These are phyloP conservation scores for Dipodomys merriami DNA, from an alignment of 2,113 vertebrate species.

Conservation along the genomic window DNA sequence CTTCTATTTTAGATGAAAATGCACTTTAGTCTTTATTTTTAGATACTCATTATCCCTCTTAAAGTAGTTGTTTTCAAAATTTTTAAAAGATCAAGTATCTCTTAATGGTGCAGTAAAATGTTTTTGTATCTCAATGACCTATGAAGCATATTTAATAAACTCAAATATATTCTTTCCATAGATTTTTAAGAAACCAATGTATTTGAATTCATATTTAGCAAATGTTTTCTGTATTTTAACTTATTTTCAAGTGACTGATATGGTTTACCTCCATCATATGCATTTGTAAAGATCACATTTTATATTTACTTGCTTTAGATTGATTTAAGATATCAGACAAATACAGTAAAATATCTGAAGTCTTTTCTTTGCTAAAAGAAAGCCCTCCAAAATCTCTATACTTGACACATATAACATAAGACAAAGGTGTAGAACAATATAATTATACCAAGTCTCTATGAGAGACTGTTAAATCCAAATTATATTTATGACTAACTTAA, in stretches of 20 bases:
- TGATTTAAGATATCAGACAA: no score
- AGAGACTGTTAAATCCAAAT: no score
- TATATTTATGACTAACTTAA: no score
- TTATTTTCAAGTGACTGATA: no score
- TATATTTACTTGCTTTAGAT: no score
- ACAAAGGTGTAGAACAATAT: no score
- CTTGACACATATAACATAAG: no score
- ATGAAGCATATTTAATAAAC: neutral
- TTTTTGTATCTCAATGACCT: neutral
- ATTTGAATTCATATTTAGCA: neutral
- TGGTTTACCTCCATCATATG: neutral
- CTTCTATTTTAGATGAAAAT: neutral
- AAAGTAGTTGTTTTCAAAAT: conserved; percentile 20
- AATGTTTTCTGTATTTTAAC: neutral
- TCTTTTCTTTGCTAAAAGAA: no score
- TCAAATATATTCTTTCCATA: neutral
- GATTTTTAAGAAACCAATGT: neutral
- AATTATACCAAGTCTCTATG: no score
- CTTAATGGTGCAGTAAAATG: neutral
- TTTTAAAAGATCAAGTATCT: neutral
- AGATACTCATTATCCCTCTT: neutral
- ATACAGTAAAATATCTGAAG: no score
- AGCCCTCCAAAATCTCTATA: no score
- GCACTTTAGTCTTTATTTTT: neutral
- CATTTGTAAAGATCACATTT: neutral